Evolutionary conservation across 53 echinoderm and acorn worm genomes (phyloP).

Genomic region (Actinopyga echinites): DNA sequence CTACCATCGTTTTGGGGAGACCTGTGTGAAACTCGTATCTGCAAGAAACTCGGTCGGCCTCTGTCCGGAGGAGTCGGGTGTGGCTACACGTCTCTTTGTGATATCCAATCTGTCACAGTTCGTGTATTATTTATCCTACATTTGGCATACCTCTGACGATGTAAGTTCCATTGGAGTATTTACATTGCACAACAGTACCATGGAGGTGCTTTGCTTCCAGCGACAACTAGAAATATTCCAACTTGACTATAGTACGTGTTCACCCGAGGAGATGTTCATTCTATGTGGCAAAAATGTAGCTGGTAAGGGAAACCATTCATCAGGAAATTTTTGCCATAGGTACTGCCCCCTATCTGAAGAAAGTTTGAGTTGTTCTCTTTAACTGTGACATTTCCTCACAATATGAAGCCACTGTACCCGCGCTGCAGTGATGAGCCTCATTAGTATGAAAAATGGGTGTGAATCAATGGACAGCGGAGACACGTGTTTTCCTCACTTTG

Average conservation of each 20-base stretch:
- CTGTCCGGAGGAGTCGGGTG: background rate
- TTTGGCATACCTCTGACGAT: background rate
- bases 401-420: too few relatives aligned
- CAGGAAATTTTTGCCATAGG: too few relatives aligned
- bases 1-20: background rate
- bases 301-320: background rate
- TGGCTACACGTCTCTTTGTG: background rate
- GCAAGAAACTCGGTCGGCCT: background rate
- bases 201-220: background rate
- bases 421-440: too few relatives aligned
- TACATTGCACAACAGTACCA: too few relatives aligned
- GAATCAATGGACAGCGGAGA: too few relatives aligned
- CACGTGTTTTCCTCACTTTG: too few relatives aligned
- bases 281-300: background rate
- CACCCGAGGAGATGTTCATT: background rate
- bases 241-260: background rate
- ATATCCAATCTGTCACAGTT: background rate
- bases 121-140: background rate
- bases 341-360: too few relatives aligned
- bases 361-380: too few relatives aligned
- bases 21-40: background rate
- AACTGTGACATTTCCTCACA: too few relatives aligned
- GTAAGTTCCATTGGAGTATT: too few relatives aligned
- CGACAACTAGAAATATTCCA: background rate
- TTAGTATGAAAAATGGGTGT: too few relatives aligned